Evolutionary conservation across 2,797 vertebrate species (phyloP), one percentile per base, ranked within the genome.

Genomic region (Scyliorhinus canicula): DNA sequence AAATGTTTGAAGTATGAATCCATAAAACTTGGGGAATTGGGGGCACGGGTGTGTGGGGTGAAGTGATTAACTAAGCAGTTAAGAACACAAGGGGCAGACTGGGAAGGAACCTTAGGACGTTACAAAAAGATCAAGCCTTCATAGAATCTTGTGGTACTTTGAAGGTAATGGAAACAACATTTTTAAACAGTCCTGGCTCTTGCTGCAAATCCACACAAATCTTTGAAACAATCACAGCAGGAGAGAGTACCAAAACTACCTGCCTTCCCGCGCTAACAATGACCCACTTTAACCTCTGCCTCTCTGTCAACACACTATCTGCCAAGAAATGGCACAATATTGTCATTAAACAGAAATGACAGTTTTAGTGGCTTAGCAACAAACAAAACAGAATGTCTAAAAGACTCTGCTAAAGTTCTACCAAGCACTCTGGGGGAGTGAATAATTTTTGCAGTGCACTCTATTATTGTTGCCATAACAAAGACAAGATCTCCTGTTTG

Each of bases 271-370:
- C 93, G 28, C 93, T 60, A n/a, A 55, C 67, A 52, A 35, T 71
- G 93, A 93, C 65, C 67, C 44, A 71, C 2, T 55, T 74, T 94
- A 94, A 94, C 67, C 93, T 94, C 67, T 69, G 93, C n/a, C n/a
- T n/a, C n/a, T 35, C 67, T 94, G 67, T 71, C 93, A 94, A 74
- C 67, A 94, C 21, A 50, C 28, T n/a, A 14, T 47, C 93, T 94
- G 93, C 93, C 93, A 94, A 94, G 47, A 94, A 94, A 71, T 93
- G 44, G 93, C 47, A 69, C 31, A 94, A n/a, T 71, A 69, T 71
- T 93, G 47, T 93, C 47, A 52, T 21, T 50, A 69, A 94, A 94
- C 93, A 94, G 67, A 94, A 94, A 35, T 94, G 93, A 94, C 93
- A 94, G 93, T 94, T 94, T 74, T 26, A 52, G 67, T 74, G 28